A percentile compares a stretch with the other conserved stretches of the same genome.
phyloP scores from a whole-genome alignment of 2,113 vertebrate species.

The Alouatta palliata region DNA sequence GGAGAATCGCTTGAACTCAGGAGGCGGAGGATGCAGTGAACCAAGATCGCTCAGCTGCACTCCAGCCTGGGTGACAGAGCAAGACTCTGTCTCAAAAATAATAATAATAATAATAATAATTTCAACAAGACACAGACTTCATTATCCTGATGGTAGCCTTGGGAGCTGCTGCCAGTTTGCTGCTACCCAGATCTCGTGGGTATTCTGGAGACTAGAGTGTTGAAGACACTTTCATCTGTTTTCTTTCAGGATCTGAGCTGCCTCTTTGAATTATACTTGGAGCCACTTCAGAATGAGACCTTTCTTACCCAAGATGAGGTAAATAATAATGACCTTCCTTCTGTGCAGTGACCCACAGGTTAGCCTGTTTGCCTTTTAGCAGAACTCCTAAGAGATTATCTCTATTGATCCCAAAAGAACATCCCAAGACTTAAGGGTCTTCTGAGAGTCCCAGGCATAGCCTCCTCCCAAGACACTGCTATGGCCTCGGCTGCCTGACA shows the following conservation, averaged over 20 bases:
- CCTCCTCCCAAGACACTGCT: neutral
- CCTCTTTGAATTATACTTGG: slow-evolving; percentile 96
- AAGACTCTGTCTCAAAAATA: no score
- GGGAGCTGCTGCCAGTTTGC: neutral
- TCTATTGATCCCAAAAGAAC: neutral
- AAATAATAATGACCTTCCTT: slow-evolving; percentile 53
- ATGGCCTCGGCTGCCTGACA: neutral
- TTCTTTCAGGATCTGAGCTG: slow-evolving; percentile 91
- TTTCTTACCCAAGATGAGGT: slow-evolving; percentile 98
- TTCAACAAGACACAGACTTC: neutral
- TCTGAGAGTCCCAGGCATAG: neutral
- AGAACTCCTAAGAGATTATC: rapidly evolving
- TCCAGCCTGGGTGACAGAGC: no score
- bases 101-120: no score
- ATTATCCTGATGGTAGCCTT: neutral
- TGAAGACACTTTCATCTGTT: neutral
- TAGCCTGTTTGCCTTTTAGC: neutral
- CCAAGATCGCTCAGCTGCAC: no score
- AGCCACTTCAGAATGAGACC: slow-evolving; percentile 95
- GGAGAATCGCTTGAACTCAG: no score
- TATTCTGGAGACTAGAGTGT: neutral
- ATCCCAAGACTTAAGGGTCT: no score
- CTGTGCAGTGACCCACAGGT: rapidly evolving
- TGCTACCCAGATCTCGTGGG: neutral
- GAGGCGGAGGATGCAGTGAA: no score